A percentile compares a stretch with the other conserved stretches of the same genome.
phyloP scores from a whole-genome alignment of 2,888 invertebrate genomes.

The Agrypnus murinus region DNA sequence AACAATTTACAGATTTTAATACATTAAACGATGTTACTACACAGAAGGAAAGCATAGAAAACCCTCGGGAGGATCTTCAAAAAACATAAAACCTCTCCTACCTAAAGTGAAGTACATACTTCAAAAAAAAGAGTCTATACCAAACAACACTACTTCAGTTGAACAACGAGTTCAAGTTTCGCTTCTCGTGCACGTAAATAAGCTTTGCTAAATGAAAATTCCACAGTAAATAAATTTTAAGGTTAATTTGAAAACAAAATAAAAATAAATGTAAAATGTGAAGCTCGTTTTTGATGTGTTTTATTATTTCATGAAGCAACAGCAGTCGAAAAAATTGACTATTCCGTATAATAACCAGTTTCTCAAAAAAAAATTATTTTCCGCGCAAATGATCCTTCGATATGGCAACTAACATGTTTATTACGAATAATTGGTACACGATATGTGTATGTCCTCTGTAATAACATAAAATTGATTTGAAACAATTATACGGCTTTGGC shows the following conservation, averaged over 20 bases:
- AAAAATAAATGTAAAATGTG: no score
- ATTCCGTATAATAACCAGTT: no score
- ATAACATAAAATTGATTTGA: not conserved
- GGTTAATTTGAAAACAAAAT: not conserved
- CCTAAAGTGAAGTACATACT: conserved; percentile 17
- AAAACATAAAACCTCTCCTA: conserved; percentile 24
- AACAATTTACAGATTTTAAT: no score
- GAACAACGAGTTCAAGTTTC: conserved; percentile 22
- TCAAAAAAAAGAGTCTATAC: conserved; percentile 23
- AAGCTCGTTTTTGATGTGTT: no score
- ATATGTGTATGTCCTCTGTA: no score
- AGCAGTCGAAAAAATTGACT: no score
- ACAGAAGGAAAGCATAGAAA: not conserved
- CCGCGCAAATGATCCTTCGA: no score
- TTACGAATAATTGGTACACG: no score
- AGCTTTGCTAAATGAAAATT: conserved; percentile 1
- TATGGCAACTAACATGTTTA: no score
- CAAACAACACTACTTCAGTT: conserved; percentile 29
- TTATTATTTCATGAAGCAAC: no score
- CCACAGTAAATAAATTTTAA: not conserved
- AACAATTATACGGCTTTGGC: conserved; percentile 1
- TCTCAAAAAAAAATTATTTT: no score
- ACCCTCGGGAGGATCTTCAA: conserved; percentile 7
- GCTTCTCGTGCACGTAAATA: conserved; percentile 12
- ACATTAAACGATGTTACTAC: conserved; percentile 1